Evolutionary conservation across 2,888 invertebrate species (phyloP).

Genomic region (Drosophila setosimentum): DNA sequence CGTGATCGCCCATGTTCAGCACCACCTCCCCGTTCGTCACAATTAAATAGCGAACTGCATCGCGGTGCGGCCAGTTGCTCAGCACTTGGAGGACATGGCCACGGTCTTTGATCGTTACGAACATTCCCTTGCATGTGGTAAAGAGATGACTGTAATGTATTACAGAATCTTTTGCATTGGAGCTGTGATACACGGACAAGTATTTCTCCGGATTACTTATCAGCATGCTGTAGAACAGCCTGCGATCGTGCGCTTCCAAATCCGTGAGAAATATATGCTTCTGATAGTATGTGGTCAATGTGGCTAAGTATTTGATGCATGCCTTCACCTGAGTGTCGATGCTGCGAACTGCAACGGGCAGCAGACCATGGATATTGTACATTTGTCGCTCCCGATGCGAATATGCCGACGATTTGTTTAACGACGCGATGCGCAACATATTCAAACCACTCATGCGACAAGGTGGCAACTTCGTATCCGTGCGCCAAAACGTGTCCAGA

Average conservation of each 20-base stretch:
- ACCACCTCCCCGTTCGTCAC: conserved; percentile 51
- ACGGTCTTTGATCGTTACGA: conserved; percentile 52
- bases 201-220: conserved; percentile 29
- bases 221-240: conserved; percentile 51
- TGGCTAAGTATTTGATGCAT: background rate
- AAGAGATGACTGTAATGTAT: conserved; percentile 1
- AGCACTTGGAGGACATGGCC: conserved; percentile 55
- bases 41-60: conserved; percentile 37
- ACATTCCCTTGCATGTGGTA: conserved; percentile 20
- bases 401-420: conserved; percentile 46
- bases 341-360: conserved; percentile 38
- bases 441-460: conserved; percentile 12
- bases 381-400: conserved; percentile 54
- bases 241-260: conserved; percentile 20
- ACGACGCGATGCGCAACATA: background rate
- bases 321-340: conserved; percentile 42
- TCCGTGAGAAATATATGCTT: conserved; percentile 28
- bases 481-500: conserved; percentile 45
- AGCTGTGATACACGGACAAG: conserved; percentile 25
- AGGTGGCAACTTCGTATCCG: background rate
- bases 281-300: background rate
- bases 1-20: conserved; percentile 50
- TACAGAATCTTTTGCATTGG: conserved; percentile 1
- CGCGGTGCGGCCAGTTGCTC: conserved; percentile 53
- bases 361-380: conserved; percentile 44